Conservation (phyloP, 1,140 invertebrate genomes). For the Coenobita brevimanus region DNA sequence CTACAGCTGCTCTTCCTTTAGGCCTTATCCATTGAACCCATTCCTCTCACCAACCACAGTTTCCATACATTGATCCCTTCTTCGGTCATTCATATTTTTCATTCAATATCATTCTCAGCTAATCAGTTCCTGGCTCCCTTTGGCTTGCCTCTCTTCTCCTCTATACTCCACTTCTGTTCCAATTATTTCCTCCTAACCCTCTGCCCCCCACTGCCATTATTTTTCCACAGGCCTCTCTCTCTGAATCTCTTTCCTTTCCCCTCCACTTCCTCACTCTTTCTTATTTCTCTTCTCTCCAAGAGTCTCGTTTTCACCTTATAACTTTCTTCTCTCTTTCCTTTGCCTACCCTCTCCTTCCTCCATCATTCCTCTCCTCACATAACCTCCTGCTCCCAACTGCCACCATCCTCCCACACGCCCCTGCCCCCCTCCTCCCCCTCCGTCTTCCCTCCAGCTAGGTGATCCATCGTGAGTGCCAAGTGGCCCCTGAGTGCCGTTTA, state of each 20-base stretch:
- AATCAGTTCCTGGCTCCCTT: too few species aligned
- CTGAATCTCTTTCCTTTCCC: not conserved
- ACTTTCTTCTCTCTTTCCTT: too few species aligned
- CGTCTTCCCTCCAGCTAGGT: not conserved
- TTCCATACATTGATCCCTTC: too few species aligned
- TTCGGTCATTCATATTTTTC: too few species aligned
- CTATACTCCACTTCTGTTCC: too few species aligned
- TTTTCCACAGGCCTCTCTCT: not conserved
- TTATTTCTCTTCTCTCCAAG: not conserved
- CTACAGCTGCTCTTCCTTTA: too few species aligned
- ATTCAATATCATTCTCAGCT: too few species aligned
- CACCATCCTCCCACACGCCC: not conserved
- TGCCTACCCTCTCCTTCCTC: not conserved
- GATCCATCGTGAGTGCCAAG: conserved; percentile 16
- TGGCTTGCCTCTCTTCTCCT: too few species aligned
- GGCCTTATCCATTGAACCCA: too few species aligned
- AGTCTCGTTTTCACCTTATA: too few species aligned
- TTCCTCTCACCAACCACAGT: too few species aligned
- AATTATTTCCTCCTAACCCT: not conserved
- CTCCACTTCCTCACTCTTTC: not conserved
- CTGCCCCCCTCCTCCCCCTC: not conserved
- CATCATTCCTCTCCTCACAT: not conserved
- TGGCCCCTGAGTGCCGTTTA: conserved; percentile 19
- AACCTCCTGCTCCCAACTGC: not conserved
- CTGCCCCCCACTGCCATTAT: not conserved